phyloP scores from a whole-genome alignment of 2,113 vertebrate genomes.

The Poeciliopsis turrubarensis region DNA sequence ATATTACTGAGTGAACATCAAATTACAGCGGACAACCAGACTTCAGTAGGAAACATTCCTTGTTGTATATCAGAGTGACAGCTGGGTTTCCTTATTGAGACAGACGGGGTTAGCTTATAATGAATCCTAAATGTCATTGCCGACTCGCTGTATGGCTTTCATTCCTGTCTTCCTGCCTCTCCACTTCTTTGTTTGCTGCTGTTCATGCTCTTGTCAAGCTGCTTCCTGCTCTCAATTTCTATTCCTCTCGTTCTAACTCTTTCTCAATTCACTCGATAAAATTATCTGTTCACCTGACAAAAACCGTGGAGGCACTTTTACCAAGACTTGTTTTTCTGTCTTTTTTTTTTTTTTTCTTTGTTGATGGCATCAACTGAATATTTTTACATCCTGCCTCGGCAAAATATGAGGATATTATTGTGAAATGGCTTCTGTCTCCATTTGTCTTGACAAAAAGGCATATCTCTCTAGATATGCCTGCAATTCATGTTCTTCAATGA shows the following conservation, averaged over 20 bases:
- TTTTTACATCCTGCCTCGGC: background rate
- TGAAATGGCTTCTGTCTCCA: slow-evolving; percentile 10
- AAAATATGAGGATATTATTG: background rate
- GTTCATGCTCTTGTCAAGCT: slow-evolving; percentile 34
- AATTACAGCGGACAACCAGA: slow-evolving; percentile 61
- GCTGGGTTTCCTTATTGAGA: slow-evolving; percentile 54
- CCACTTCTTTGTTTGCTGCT: slow-evolving; percentile 27
- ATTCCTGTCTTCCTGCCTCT: slow-evolving; percentile 14
- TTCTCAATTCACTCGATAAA: slow-evolving; percentile 28
- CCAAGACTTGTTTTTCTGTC: background rate
- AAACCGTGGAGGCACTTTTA: slow-evolving; percentile 16
- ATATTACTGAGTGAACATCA: slow-evolving; percentile 72
- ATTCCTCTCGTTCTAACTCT: slow-evolving; percentile 15
- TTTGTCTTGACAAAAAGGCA: slow-evolving; percentile 5
- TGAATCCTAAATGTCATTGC: slow-evolving; percentile 73
- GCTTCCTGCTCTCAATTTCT: slow-evolving; percentile 13
- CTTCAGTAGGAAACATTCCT: slow-evolving; percentile 48
- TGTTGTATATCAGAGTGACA: slow-evolving; percentile 69
- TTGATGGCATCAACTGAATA: slow-evolving; percentile 1
- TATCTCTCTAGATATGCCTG: background rate
- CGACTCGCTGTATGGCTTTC: slow-evolving; percentile 41
- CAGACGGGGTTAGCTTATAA: slow-evolving; percentile 42
- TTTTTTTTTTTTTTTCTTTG: background rate
- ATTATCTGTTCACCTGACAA: slow-evolving; percentile 17
- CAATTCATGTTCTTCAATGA: background rate